Evolutionary conservation across 2,888 invertebrate genomes (phyloP).

Genomic region (Synanthedon andrenaeformis): DNA sequence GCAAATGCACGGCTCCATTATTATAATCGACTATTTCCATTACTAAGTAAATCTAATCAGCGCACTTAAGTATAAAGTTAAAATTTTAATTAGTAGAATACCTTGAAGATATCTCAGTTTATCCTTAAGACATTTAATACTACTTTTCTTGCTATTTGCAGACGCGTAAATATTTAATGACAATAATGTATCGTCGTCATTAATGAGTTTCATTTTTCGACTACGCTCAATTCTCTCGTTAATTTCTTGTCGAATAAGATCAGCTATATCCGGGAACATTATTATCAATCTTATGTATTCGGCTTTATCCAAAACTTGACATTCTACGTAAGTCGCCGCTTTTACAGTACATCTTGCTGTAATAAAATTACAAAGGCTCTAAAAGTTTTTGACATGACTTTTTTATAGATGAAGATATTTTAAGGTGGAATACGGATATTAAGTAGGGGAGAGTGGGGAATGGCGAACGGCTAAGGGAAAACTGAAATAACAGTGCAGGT

Average conservation of each 20-base stretch:
- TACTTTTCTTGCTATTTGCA: constrained; percentile 53
- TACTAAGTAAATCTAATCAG: too few relatives aligned
- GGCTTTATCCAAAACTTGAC: constrained; percentile 60
- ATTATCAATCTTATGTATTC: constrained; percentile 60
- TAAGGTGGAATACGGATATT: too few relatives aligned
- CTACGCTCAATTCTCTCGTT: constrained; percentile 35
- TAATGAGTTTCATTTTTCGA: constrained; percentile 25
- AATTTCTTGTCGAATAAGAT: constrained; percentile 39
- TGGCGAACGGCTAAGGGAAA: too few relatives aligned
- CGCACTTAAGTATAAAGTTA: too few relatives aligned
- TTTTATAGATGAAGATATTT: too few relatives aligned
- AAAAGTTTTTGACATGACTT: too few relatives aligned
- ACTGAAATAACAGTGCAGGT: too few relatives aligned
- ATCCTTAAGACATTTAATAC: constrained; percentile 61
- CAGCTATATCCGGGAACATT: constrained; percentile 53
- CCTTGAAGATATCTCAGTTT: constrained; percentile 56
- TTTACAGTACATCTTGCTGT: constrained; percentile 62
- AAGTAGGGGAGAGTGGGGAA: too few relatives aligned
- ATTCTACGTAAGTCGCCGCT: constrained; percentile 65
- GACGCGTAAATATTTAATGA: constrained; percentile 57
- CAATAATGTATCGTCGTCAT: constrained; percentile 20
- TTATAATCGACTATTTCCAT: too few relatives aligned
- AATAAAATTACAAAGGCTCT: constrained; percentile 7
- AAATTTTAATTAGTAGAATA: constrained; percentile 8
- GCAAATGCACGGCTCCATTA: too few relatives aligned